Conservation (phyloP, 2,113 vertebrate species). For the Bufo bufo region DNA sequence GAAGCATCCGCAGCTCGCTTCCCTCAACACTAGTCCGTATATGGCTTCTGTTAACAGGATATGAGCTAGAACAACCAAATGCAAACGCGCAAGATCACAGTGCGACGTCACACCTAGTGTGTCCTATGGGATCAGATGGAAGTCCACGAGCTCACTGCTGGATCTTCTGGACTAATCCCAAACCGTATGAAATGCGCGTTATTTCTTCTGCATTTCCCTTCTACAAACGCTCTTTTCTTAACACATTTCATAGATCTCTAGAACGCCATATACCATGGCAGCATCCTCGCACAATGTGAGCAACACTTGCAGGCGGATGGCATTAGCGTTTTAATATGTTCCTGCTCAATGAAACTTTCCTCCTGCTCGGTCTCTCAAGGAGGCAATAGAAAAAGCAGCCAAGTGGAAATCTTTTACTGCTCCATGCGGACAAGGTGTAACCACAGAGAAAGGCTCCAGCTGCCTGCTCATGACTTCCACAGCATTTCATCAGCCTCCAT, state of each 20-base stretch:
- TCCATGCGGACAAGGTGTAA: conserved; percentile 55
- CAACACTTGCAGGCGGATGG: conserved; percentile 2
- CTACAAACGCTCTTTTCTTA: not conserved
- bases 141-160: not conserved
- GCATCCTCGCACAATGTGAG: not conserved
- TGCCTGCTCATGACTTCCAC: conserved; percentile 34
- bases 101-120: not conserved
- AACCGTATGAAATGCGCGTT: not conserved
- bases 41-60: too few relatives aligned
- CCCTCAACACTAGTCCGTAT: too few relatives aligned
- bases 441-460: conserved; percentile 51
- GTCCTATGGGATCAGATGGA: not conserved
- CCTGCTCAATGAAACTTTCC: conserved; percentile 25
- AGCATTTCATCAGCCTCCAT: conserved; percentile 35
- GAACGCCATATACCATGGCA: not conserved
- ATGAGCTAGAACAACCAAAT: too few relatives aligned
- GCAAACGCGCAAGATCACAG: too few relatives aligned
- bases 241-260: not conserved
- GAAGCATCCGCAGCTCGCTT: too few relatives aligned
- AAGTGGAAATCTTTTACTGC: conserved; percentile 55
- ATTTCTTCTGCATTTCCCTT: not conserved
- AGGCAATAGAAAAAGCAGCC: conserved; percentile 50
- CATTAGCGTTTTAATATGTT: conserved; percentile 37
- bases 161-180: not conserved
- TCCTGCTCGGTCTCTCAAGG: conserved; percentile 39